Conservation (phyloP, 2,797 vertebrate genomes). For the Squalus acanthias region DNA sequence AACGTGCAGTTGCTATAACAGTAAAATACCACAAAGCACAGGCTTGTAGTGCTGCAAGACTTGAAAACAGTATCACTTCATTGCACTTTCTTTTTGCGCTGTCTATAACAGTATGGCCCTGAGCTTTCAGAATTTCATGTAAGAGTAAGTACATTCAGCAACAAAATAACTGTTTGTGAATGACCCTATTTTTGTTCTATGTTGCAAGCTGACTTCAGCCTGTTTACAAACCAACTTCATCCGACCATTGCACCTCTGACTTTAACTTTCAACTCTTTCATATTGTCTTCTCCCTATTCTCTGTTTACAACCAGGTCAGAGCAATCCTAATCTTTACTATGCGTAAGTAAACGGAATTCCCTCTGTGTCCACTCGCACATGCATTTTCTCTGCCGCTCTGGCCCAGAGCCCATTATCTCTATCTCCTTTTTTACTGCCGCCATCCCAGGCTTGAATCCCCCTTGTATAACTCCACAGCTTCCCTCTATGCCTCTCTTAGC, state of each 20-base stretch:
- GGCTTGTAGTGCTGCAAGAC: not conserved
- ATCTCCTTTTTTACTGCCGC: not conserved
- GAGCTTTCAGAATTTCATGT: constrained; percentile 3
- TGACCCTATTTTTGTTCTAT: not conserved
- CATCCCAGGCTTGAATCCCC: not conserved
- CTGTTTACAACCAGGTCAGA: not conserved
- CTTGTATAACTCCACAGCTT: not conserved
- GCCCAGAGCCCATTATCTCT: not conserved
- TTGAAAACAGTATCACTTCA: not conserved
- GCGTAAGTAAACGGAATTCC: not conserved
- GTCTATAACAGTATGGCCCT: not conserved
- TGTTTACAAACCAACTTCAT: not conserved
- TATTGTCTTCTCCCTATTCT: not conserved
- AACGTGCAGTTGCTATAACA: not conserved
- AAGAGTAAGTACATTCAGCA: not conserved
- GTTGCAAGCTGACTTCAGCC: not conserved
- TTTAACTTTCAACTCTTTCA: not conserved
- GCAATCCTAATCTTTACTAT: not conserved
- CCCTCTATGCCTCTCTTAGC: not conserved
- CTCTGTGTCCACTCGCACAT: not conserved
- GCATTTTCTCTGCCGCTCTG: not conserved
- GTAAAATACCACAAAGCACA: not conserved
- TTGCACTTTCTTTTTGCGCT: not conserved
- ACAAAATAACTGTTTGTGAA: not conserved
- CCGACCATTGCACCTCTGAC: not conserved